Evolutionary conservation across 2,888 invertebrate species (phyloP).

Genomic region (Lasioglossum vierecki): DNA sequence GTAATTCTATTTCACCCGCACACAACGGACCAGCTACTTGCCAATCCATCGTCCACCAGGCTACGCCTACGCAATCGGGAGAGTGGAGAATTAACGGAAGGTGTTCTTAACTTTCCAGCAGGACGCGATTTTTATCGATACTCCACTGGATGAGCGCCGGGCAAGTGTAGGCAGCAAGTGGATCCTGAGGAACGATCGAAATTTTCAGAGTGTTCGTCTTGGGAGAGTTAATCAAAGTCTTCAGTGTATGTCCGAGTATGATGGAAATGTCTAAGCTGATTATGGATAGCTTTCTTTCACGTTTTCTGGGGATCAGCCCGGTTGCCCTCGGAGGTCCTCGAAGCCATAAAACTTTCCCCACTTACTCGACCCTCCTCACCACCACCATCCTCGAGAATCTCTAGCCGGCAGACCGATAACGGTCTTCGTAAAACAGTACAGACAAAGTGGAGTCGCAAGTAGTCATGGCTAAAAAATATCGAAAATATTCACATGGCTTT

Average conservation of each 20-base stretch:
- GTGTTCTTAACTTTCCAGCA: conserved; percentile 34
- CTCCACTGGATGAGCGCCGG: not conserved
- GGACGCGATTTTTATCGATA: not conserved
- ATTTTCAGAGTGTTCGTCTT: not conserved
- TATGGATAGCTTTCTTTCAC: not conserved
- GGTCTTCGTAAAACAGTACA: not conserved
- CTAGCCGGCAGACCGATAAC: not conserved
- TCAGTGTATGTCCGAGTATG: not conserved
- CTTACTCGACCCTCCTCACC: not conserved
- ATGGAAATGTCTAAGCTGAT: not conserved
- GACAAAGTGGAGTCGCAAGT: not conserved
- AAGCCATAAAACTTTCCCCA: not conserved
- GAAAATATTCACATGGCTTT: not conserved
- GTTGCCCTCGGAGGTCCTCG: not conserved
- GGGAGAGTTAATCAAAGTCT: not conserved
- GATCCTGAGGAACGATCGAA: not conserved
- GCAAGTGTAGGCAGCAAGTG: not conserved
- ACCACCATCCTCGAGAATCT: not conserved
- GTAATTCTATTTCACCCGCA: conserved; percentile 53
- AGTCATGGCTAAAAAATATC: not conserved
- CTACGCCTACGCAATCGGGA: conserved; percentile 37
- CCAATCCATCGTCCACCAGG: conserved; percentile 1
- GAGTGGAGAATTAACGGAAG: conserved; percentile 43
- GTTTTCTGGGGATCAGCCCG: not conserved
- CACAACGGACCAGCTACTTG: not conserved